phyloP scores from a whole-genome alignment of 2,797 vertebrate species.

The Argentina silus region DNA sequence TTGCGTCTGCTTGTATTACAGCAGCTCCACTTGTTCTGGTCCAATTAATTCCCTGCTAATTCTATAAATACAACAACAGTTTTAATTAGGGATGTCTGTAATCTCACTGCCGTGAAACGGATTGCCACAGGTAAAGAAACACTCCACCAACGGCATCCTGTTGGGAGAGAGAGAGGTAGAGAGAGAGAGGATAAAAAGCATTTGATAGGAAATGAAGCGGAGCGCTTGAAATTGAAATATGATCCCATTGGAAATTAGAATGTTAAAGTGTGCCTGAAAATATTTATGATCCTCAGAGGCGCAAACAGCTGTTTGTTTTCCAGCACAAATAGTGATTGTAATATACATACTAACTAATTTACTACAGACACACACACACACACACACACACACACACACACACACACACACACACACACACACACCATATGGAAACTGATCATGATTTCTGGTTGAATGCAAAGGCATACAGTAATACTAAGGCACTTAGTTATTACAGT shows the following conservation, averaged over 20 bases:
- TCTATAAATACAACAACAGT: conserved; percentile 72
- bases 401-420: conserved; percentile 1
- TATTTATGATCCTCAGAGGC: conserved; percentile 59
- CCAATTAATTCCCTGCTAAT: conserved; percentile 67
- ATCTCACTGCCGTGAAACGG: conserved; percentile 63
- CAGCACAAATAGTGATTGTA: conserved; percentile 42
- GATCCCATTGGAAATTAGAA: conserved; percentile 66
- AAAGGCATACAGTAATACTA: background rate
- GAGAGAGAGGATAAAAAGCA: background rate
- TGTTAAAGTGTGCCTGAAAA: conserved; percentile 58
- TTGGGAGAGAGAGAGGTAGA: conserved; percentile 15
- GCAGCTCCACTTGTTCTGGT: conserved; percentile 59
- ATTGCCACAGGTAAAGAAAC: conserved; percentile 71
- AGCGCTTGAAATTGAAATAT: conserved; percentile 68
- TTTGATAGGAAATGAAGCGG: conserved; percentile 59
- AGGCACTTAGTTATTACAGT: background rate
- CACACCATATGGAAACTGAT: background rate
- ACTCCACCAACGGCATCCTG: conserved; percentile 37
- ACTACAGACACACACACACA: conserved; percentile 11
- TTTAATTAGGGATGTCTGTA: conserved; percentile 72
- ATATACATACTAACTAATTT: conserved; percentile 37
- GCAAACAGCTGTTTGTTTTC: conserved; percentile 63
- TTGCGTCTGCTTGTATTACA: conserved; percentile 46
- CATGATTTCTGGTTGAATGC: background rate
- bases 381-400: background rate